Base-by-base conservation (phyloP, 2,113 vertebrate species). In the Apistogramma diplotaenia region DNA sequence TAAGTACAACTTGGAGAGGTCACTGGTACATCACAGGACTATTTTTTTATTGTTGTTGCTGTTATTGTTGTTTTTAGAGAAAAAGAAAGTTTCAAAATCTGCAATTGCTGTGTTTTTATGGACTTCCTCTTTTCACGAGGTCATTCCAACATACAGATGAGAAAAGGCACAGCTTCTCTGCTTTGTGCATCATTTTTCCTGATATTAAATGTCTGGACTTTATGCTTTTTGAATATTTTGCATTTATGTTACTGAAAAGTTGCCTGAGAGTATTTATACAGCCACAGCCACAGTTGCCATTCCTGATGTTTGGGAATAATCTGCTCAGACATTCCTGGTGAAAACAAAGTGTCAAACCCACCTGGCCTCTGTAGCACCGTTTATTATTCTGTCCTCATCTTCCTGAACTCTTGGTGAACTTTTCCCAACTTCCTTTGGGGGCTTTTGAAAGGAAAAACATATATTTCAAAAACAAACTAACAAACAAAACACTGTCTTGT, bases 271-370 rank as follows among this genome's bases (percentile, higher is more conserved):
- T 13, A 5, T 43, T 43, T 15, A 15, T 13, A 43, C 40, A 15
- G 31, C 61, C 43, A 23, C 40, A 46, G 46, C 62, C 49, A 2
- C 23, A 67, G 61, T 16, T 2, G 35, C 35, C 21, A 11, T n/a
- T 62, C 59, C n/a, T 6, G 33, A 40, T 62, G n/a, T 40, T 27
- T 65, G 62, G 16, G 40, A 49, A 67, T 67, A 49, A 49, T 49
- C 27, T 67, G 40, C 21, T 18, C 61, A 46, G 5, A 29, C 5
- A 27, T 46, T 67, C 16, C 21, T 67, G 9, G 1, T 46, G 23
- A 49, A 29, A 67, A 46, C 40, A 49, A 67, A 37, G 21, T 60
- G 43, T 0, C 40, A 33, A 0, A 35, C 18, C 19, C 0, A 62
- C 29, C 23, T 49, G 62, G 40, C 40, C 40, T 49, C 62, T 49